Evolutionary conservation across 2,113 vertebrate species (phyloP).

Genomic region (Epinephelus cyanopodus): DNA sequence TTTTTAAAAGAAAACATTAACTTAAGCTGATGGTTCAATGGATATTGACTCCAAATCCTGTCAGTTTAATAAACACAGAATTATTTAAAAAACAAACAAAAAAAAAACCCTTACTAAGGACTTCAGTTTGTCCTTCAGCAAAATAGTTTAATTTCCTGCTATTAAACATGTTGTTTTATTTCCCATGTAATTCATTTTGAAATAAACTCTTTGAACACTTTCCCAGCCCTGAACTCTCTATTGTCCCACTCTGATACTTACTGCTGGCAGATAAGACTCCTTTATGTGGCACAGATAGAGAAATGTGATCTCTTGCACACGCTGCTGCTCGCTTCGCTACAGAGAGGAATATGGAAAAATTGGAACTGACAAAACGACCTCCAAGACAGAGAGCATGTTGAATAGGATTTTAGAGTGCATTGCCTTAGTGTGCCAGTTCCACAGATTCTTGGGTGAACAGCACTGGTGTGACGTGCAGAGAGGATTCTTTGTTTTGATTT

Average conservation of each 20-base stretch:
- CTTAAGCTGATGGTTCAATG: neutral
- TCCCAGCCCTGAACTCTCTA: slow-evolving; percentile 5
- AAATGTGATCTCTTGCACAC: slow-evolving; percentile 20
- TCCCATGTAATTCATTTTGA: neutral
- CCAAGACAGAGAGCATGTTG: slow-evolving; percentile 51
- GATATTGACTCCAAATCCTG: neutral
- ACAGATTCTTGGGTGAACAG: slow-evolving; percentile 28
- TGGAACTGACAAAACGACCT: slow-evolving; percentile 52
- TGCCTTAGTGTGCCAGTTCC: slow-evolving; percentile 34
- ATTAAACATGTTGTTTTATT: slow-evolving; percentile 1
- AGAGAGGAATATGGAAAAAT: slow-evolving; percentile 39
- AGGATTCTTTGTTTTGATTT: slow-evolving; percentile 63
- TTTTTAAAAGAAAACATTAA: neutral
- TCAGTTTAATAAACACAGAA: neutral
- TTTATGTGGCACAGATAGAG: slow-evolving; percentile 30
- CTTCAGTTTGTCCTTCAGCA: neutral
- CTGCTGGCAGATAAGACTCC: neutral
- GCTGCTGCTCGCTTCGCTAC: neutral
- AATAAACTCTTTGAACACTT: slow-evolving; percentile 17
- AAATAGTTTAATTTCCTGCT: neutral
- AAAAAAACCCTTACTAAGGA: neutral
- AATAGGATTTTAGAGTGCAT: slow-evolving; percentile 49
- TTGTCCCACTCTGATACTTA: neutral
- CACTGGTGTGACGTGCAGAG: slow-evolving; percentile 38
- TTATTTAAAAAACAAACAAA: neutral